Evolutionary conservation across 2,888 invertebrate species (phyloP).

Genomic region (Neoascia interrupta): DNA sequence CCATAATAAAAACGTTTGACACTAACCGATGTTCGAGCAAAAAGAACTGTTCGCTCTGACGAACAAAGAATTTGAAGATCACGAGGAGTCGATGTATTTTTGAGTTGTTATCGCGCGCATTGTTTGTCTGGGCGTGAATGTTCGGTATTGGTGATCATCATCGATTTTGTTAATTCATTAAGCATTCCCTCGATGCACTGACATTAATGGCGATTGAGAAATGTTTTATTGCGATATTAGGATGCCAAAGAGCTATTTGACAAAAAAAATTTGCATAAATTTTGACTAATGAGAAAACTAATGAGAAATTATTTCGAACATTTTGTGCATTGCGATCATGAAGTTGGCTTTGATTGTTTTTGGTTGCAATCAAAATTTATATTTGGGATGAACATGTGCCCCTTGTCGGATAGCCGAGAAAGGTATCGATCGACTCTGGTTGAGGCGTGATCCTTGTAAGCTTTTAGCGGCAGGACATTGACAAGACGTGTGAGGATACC

Average conservation of each 20-base stretch:
- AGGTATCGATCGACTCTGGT: too few species aligned
- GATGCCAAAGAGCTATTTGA: constrained; percentile 44
- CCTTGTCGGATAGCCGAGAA: too few species aligned
- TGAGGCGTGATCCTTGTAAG: too few species aligned
- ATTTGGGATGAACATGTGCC: too few species aligned
- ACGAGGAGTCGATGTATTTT: constrained; percentile 27
- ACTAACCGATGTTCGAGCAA: constrained; percentile 31
- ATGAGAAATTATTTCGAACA: constrained; percentile 15
- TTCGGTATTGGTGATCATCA: not conserved
- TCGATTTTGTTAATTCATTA: constrained; percentile 58
- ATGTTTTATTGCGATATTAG: constrained; percentile 63
- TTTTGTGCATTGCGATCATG: constrained; percentile 41
- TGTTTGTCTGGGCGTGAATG: constrained; percentile 51
- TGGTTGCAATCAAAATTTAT: constrained; percentile 11
- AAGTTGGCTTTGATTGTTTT: constrained; percentile 10
- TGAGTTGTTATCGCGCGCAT: constrained; percentile 45
- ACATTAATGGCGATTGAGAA: constrained; percentile 69
- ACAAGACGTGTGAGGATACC: too few species aligned
- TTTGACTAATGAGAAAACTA: not conserved
- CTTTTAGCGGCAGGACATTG: too few species aligned
- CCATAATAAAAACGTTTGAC: constrained; percentile 56
- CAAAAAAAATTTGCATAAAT: constrained; percentile 34
- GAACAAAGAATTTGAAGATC: constrained; percentile 54
- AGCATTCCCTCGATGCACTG: constrained; percentile 56
- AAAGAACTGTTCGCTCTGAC: constrained; percentile 11